Evolutionary conservation across 2,797 vertebrate species (phyloP).

Genomic region (Amphiprion clarkii): DNA sequence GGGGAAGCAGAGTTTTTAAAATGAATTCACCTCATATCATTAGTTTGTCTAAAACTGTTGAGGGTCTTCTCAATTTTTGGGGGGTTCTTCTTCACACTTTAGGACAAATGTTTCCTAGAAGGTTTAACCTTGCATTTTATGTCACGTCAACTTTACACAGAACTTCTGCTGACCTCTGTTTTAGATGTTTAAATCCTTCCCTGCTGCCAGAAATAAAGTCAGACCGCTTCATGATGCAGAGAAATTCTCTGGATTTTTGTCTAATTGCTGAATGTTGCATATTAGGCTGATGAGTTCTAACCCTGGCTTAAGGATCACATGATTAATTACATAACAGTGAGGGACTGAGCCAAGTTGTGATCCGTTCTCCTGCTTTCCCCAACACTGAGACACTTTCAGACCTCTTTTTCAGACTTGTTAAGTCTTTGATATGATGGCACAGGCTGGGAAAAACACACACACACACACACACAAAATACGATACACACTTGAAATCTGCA

Average conservation of each 20-base stretch:
- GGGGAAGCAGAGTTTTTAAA: too few species aligned
- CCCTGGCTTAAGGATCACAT: slow-evolving; percentile 13
- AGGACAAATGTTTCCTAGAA: background rate
- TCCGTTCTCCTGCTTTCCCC: background rate
- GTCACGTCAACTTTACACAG: background rate
- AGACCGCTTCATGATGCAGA: slow-evolving; percentile 23
- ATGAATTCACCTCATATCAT: too few species aligned
- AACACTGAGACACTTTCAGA: slow-evolving; percentile 22
- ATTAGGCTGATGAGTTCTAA: slow-evolving; percentile 23
- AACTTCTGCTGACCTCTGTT: background rate
- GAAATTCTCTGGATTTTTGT: slow-evolving; percentile 8
- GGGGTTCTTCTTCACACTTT: background rate
- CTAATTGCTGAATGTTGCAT: slow-evolving; percentile 16
- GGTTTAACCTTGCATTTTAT: background rate
- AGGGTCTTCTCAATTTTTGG: too few species aligned
- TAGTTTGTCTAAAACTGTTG: too few species aligned
- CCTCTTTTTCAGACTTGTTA: slow-evolving; percentile 24
- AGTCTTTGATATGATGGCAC: slow-evolving; percentile 24
- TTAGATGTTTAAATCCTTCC: background rate
- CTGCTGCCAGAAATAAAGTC: slow-evolving; percentile 13
- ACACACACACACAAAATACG: background rate
- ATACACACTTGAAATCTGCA: slow-evolving; percentile 36
- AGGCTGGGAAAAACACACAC: background rate
- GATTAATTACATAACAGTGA: slow-evolving; percentile 18
- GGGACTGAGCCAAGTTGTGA: slow-evolving; percentile 10